Conservation (phyloP, 2,113 vertebrate species). For the Megaptera novaeangliae region DNA sequence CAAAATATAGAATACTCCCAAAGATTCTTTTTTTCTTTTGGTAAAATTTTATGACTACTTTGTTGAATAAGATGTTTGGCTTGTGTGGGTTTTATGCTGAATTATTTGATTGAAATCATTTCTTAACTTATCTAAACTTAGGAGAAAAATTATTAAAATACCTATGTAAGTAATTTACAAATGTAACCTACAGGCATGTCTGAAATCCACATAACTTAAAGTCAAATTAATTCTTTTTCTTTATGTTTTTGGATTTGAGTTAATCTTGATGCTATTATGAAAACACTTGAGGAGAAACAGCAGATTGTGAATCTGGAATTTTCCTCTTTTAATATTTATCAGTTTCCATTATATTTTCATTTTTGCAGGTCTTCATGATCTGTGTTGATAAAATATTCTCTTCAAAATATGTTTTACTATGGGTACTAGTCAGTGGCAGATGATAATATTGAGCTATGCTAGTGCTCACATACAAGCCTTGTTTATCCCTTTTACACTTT, state of each 20-base stretch:
- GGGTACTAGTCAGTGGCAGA: not conserved
- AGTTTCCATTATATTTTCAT: not conserved
- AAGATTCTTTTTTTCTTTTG: not conserved
- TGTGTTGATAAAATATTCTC: not conserved
- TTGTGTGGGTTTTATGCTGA: not conserved
- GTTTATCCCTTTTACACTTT: not conserved
- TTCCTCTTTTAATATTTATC: not conserved
- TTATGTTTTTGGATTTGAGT: not conserved
- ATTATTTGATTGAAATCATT: not conserved
- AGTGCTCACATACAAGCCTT: not conserved
- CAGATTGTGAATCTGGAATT: not conserved
- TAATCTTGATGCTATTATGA: not conserved
- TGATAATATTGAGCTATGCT: not conserved
- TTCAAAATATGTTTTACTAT: not conserved
- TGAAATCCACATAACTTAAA: not conserved
- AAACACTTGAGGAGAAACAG: not conserved
- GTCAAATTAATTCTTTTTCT: not conserved
- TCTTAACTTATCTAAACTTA: not conserved
- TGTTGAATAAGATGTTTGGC: not conserved
- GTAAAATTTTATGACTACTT: not conserved
- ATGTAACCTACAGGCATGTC: not conserved
- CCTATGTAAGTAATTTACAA: not conserved
- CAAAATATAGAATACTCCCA: not conserved
- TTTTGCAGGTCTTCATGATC: not conserved
- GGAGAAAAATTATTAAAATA: not conserved